Conservation (phyloP, 2,113 vertebrate genomes). For the Actenoides lindsayi region DNA sequence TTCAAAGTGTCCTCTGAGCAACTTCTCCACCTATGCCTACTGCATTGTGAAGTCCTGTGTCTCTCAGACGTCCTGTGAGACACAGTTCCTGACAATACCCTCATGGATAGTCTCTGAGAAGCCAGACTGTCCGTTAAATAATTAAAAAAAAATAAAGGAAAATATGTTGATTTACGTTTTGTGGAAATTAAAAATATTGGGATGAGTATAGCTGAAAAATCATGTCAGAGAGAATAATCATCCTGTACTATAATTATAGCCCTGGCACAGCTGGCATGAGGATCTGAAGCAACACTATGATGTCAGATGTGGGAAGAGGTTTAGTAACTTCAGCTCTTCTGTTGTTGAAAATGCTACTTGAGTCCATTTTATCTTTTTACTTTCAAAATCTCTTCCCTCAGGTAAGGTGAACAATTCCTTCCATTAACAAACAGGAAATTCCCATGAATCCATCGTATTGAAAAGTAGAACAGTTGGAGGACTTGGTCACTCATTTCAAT, state of each 20-base stretch:
- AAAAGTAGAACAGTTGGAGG: background rate
- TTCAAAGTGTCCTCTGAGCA: background rate
- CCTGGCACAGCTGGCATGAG: background rate
- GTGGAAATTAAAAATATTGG: background rate
- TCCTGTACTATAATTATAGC: background rate
- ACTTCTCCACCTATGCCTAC: background rate
- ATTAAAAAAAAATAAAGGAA: background rate
- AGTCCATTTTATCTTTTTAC: background rate
- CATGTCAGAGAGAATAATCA: background rate
- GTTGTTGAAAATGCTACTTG: background rate
- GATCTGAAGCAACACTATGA: background rate
- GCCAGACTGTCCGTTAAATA: background rate
- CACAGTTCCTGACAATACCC: background rate
- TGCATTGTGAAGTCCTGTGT: accelerated
- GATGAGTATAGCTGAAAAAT: background rate
- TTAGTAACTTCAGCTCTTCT: background rate
- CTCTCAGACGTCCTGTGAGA: background rate
- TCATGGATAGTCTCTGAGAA: background rate
- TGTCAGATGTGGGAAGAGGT: background rate
- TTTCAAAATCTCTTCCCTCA: background rate
- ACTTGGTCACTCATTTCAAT: background rate
- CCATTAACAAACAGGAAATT: background rate
- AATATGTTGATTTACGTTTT: background rate
- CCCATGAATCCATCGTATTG: background rate
- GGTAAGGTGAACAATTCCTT: background rate